Base-by-base conservation (phyloP, 2,888 invertebrate genomes). In the Sturmia bella region DNA sequence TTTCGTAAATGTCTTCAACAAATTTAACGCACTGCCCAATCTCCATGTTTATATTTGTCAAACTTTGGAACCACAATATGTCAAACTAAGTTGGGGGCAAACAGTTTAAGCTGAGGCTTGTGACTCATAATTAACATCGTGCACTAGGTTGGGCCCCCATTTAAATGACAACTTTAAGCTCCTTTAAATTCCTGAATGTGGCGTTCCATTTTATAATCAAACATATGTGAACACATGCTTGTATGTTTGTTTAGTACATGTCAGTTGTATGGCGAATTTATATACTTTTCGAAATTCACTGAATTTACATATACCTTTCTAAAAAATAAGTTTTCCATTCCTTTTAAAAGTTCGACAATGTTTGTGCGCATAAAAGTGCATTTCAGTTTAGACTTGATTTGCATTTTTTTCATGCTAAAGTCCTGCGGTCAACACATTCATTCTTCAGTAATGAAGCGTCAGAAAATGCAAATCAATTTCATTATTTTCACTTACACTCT, bases 381-480 rank as follows among this genome's bases (percentile, higher is more conserved):
- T 32, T 32, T 32, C 5, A 37, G 32, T 45, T 45, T 45, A 27
- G 24, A 66, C 27, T 37, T 74, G 59, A 75, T 82, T 82, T 78
- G 78, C 66, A 82, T 82, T 82, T 82, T 82, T 82, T 75, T 48
- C 66, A 78, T 82, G 74, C 61, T 78, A 70, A 78, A 78, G 59
- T 70, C 74, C 75, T 74, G 74, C 78, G 82, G 82, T 64, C 82
- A 82, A 74, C 74, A 78, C 74, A 78, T 82, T 74, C 74, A 82
- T 82, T 75, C 78, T 78, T 82, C 78, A 78, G 78, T 82, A 82
- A 78, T 75, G 78, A 75, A 78, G 78, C 75, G 70, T 17, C 75
- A 68, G 74, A 75, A 82, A 78, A 82, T 82, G 78, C 78, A 82
- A 82, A 82, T 82, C 74, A 82, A 75, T 63, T 70, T 74, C 70